phyloP scores from a whole-genome alignment of 1,140 invertebrate species.

The Rhynchophorus ferrugineus region DNA sequence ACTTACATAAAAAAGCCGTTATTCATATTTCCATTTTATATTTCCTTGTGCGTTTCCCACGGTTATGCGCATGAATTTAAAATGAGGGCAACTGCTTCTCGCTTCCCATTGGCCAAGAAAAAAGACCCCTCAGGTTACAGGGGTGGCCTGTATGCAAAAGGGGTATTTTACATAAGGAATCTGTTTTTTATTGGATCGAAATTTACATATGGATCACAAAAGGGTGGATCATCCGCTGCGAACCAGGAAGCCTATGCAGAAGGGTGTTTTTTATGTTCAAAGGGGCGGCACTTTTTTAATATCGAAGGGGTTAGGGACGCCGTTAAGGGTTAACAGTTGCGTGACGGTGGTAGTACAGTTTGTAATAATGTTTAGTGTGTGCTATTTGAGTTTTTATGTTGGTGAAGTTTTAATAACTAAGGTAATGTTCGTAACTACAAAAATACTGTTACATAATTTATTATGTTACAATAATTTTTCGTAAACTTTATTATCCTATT shows the following conservation, averaged over 20 bases:
- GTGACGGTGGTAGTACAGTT: not conserved
- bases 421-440: too few species aligned
- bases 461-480: too few species aligned
- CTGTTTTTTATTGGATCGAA: conserved; percentile 22
- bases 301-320: conserved; percentile 3
- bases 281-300: conserved; percentile 7
- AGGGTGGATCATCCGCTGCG: not conserved
- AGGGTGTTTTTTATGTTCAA: not conserved
- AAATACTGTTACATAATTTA: too few species aligned
- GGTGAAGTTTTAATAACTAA: too few species aligned
- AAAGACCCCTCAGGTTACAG: conserved; percentile 24
- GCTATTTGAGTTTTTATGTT: too few species aligned
- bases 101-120: conserved; percentile 29
- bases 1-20: not conserved
- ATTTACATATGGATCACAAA: conserved; percentile 13
- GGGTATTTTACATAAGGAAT: conserved; percentile 27
- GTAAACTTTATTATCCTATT: too few species aligned
- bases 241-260: not conserved
- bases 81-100: conserved; percentile 26
- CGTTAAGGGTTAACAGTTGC: conserved; percentile 2
- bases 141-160: conserved; percentile 4
- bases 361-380: too few species aligned
- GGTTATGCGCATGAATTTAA: too few species aligned
- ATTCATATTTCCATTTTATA: not conserved
- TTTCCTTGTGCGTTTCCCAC: too few species aligned